These are phyloP conservation scores for Agelas oroides DNA, from an alignment of 37 sponge, comb jelly and placozoan species.

Conservation along the genomic window DNA sequence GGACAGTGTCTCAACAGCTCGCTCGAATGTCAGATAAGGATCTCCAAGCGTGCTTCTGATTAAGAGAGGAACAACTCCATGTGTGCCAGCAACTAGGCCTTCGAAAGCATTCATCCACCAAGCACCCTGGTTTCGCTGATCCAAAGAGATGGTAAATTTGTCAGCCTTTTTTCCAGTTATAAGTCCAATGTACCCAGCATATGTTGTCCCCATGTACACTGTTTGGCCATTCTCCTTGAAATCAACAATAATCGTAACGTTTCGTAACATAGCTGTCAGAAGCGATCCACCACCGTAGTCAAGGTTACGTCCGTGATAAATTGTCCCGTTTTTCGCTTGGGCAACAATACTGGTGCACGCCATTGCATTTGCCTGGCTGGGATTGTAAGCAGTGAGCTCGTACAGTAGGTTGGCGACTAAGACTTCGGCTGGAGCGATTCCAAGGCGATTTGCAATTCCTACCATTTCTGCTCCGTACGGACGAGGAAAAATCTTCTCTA, in stretches of 20 bases:
- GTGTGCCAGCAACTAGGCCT: slow-evolving; percentile 35
- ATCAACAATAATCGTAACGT: slow-evolving; percentile 71
- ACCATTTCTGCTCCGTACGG: slow-evolving; percentile 73
- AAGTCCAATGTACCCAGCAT: slow-evolving; percentile 82
- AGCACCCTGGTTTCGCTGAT: slow-evolving; percentile 74
- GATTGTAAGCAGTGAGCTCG: slow-evolving; percentile 67
- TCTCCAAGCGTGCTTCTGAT: slow-evolving; percentile 57
- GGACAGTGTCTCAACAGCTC: slow-evolving; percentile 59
- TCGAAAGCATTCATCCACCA: slow-evolving; percentile 69
- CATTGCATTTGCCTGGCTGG: neutral
- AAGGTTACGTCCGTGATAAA: slow-evolving; percentile 89
- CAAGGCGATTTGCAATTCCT: slow-evolving; percentile 39
- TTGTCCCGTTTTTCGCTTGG: slow-evolving; percentile 62
- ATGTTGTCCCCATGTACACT: slow-evolving; percentile 75
- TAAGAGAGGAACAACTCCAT: slow-evolving; percentile 29
- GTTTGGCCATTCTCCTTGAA: slow-evolving; percentile 74
- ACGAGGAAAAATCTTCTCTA: slow-evolving; percentile 70
- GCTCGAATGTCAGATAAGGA: slow-evolving; percentile 13
- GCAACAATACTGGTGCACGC: slow-evolving; percentile 91
- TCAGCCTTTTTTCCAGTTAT: slow-evolving; percentile 75
- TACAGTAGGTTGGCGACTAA: slow-evolving; percentile 73
- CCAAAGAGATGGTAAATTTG: slow-evolving; percentile 69
- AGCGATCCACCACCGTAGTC: slow-evolving; percentile 59
- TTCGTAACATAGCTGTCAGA: slow-evolving; percentile 45
- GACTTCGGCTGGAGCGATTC: slow-evolving; percentile 4